phyloP scores from a whole-genome alignment of 2,797 vertebrate genomes.

The Pempheris klunzingeri region DNA sequence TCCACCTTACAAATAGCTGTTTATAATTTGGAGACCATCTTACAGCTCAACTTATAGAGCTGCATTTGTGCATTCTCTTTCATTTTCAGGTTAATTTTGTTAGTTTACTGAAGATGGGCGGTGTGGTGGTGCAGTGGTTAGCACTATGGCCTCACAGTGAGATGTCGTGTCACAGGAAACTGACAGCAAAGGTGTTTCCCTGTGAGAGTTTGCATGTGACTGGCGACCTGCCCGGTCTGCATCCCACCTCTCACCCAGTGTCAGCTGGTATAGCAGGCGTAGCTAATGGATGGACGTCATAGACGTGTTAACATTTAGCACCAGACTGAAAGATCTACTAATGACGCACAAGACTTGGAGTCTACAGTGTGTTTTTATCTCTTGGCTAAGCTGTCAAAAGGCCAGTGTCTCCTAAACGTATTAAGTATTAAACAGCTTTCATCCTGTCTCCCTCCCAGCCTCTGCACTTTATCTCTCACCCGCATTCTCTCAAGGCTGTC shows the following conservation, averaged over 20 bases:
- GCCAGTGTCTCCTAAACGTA: slow-evolving; percentile 3
- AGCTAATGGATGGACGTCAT: too few species aligned
- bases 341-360: not conserved
- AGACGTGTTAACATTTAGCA: not conserved
- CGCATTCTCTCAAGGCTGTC: not conserved
- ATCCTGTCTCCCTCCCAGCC: fast-evolving
- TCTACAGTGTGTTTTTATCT: not conserved
- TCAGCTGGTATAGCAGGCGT: too few species aligned
- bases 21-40: not conserved
- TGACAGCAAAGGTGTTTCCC: too few species aligned
- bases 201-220: too few species aligned
- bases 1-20: not conserved
- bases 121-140: too few species aligned
- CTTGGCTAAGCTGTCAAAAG: not conserved
- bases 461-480: not conserved
- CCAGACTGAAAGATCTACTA: not conserved
- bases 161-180: too few species aligned
- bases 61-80: not conserved
- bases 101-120: too few species aligned
- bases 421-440: not conserved
- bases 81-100: too few species aligned
- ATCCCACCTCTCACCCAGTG: too few species aligned
- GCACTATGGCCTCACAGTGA: too few species aligned
- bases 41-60: not conserved
- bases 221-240: too few species aligned